These are phyloP conservation scores for Clepsis dumicolana DNA, from an alignment of 2,888 invertebrate genomes.

Conservation along the genomic window DNA sequence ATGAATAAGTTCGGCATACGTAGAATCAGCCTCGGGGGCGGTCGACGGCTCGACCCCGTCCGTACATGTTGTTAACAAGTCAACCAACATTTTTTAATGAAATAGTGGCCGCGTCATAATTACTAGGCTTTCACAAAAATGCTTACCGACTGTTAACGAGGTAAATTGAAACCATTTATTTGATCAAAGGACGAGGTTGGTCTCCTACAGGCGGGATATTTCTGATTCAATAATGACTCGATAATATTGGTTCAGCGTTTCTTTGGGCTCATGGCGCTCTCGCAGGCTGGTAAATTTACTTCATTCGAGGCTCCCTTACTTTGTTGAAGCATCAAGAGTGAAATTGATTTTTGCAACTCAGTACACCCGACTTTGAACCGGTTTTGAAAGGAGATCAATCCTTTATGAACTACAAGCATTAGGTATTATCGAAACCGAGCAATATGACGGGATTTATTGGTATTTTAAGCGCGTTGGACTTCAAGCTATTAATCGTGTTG, in stretches of 20 bases:
- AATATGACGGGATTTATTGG: not conserved
- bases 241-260: slow-evolving; percentile 42
- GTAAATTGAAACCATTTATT: slow-evolving; percentile 41
- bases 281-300: slow-evolving; percentile 40
- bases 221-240: slow-evolving; percentile 42
- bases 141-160: slow-evolving; percentile 19
- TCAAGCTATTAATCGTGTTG: too few relatives aligned
- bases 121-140: slow-evolving; percentile 18
- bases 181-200: slow-evolving; percentile 37
- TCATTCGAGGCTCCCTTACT: slow-evolving; percentile 26
- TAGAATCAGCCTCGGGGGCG: not conserved
- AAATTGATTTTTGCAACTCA: slow-evolving; percentile 36
- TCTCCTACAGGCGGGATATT: slow-evolving; percentile 31
- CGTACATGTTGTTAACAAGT: not conserved
- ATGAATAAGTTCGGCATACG: not conserved
- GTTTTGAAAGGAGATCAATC: slow-evolving; percentile 5
- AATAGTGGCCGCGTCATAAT: not conserved
- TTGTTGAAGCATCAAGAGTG: slow-evolving; percentile 37
- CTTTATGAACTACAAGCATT: slow-evolving; percentile 8
- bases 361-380: slow-evolving; percentile 26
- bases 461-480: not conserved
- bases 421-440: not conserved
- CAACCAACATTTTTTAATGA: not conserved
- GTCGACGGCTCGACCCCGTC: not conserved
- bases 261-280: slow-evolving; percentile 21